A percentile compares a stretch with the other conserved stretches of the same genome.
Evolutionary conservation across 1,140 invertebrate genomes (phyloP).

Genomic region (Pseudomyrmex gracilis): DNA sequence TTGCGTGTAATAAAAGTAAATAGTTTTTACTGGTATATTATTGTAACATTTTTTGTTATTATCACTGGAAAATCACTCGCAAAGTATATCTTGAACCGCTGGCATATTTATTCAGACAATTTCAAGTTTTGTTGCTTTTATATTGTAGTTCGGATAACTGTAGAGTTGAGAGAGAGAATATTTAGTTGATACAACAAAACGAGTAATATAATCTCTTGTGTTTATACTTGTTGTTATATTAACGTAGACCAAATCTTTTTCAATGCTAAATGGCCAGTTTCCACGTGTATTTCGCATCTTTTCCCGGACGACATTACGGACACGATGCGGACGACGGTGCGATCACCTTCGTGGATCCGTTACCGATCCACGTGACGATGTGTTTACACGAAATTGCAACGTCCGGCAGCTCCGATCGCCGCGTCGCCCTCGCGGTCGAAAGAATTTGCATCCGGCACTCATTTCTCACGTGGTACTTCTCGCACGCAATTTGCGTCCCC

Average conservation of each 20-base stretch:
- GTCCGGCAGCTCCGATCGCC: conserved; percentile 11
- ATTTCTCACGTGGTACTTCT: conserved; percentile 60
- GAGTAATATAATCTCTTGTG: conserved; percentile 18
- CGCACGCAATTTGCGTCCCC: conserved; percentile 66
- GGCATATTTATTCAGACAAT: not conserved
- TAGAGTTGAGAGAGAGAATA: conserved; percentile 1
- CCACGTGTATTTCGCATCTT: conserved; percentile 2
- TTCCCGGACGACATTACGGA: not conserved
- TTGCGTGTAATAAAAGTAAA: no score
- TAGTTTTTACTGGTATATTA: no score
- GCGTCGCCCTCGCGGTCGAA: conserved; percentile 30
- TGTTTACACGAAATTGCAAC: conserved; percentile 15
- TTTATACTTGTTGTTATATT: conserved; percentile 21
- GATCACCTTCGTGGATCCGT: not conserved
- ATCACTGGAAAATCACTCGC: not conserved
- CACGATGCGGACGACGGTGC: not conserved
- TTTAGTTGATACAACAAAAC: not conserved
- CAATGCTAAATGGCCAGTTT: conserved; percentile 16
- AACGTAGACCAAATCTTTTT: not conserved
- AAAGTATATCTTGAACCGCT: no score
- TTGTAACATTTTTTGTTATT: not conserved
- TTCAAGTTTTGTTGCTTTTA: not conserved
- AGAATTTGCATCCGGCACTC: conserved; percentile 61
- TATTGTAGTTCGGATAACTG: no score
- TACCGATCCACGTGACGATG: not conserved